phyloP scores from a whole-genome alignment of 2,888 invertebrate genomes.

The Eudasyphora cyanicolor region DNA sequence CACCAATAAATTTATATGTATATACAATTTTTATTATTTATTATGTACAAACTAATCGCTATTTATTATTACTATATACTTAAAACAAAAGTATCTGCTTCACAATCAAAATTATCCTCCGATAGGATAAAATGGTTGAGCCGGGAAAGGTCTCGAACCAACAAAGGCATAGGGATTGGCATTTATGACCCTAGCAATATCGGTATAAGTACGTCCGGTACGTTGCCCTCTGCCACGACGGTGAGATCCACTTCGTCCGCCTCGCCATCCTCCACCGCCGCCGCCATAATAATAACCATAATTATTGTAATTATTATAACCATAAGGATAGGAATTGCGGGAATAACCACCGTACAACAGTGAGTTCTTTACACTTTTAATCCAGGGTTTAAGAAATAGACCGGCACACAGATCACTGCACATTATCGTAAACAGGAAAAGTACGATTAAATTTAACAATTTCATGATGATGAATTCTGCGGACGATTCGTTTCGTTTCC shows the following conservation, averaged over 20 bases:
- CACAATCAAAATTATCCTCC: neutral
- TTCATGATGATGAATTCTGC: conserved; percentile 31
- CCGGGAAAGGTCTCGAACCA: conserved; percentile 49
- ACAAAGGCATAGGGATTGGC: conserved; percentile 54
- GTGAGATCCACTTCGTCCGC: neutral
- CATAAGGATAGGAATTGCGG: neutral
- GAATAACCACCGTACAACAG: conserved; percentile 32
- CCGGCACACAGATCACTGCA: conserved; percentile 41
- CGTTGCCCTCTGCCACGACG: conserved; percentile 30
- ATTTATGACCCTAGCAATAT: conserved; percentile 61
- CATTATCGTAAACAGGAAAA: conserved; percentile 25
- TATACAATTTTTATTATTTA: neutral
- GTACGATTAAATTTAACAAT: conserved; percentile 20
- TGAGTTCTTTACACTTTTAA: conserved; percentile 41
- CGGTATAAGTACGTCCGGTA: conserved; percentile 55
- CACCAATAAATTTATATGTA: too few species aligned
- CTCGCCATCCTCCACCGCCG: neutral
- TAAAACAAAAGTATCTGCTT: conserved; percentile 35
- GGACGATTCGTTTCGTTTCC: neutral
- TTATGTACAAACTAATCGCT: neutral
- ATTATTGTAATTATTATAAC: conserved; percentile 1
- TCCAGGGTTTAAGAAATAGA: conserved; percentile 30
- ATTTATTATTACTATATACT: conserved; percentile 8
- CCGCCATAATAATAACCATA: conserved; percentile 37
- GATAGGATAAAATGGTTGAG: conserved; percentile 59